phyloP scores from a whole-genome alignment of 2,888 invertebrate genomes.

The Mythimna ferrago region DNA sequence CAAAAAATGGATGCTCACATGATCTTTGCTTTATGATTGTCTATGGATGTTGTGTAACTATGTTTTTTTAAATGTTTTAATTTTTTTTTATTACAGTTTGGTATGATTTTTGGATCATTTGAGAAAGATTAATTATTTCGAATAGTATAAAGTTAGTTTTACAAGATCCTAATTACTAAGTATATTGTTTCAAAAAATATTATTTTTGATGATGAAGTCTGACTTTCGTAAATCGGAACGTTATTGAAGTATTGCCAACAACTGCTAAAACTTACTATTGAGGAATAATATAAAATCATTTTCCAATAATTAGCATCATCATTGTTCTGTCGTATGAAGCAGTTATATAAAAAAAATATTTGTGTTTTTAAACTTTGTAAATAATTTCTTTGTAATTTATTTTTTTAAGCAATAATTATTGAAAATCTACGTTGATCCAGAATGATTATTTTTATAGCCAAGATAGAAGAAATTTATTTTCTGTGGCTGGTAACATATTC shows the following conservation, averaged over 20 bases:
- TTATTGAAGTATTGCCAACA: slow-evolving; percentile 5
- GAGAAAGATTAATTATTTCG: not conserved
- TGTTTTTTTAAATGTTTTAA: not conserved
- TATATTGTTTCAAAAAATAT: slow-evolving; percentile 1
- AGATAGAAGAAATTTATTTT: slow-evolving; percentile 25
- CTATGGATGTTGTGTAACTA: slow-evolving; percentile 71
- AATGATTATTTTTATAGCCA: too few relatives aligned
- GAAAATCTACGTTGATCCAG: not conserved
- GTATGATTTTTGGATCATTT: not conserved
- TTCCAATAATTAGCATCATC: not conserved
- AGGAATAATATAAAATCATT: not conserved
- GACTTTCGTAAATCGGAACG: slow-evolving; percentile 27
- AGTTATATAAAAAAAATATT: not conserved
- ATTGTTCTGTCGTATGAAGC: not conserved
- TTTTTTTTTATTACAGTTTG: not conserved
- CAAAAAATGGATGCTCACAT: slow-evolving; percentile 88
- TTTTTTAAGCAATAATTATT: not conserved
- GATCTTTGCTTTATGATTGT: slow-evolving; percentile 77
- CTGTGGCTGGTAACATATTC: slow-evolving; percentile 67
- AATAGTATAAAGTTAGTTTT: not conserved
- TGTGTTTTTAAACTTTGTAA: not conserved
- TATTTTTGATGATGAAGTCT: slow-evolving; percentile 1
- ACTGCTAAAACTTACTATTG: not conserved
- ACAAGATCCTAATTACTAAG: too few relatives aligned
- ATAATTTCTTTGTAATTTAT: not conserved